Evolutionary conservation across 2,113 vertebrate genomes (phyloP), one percentile per base, ranked within the genome.

Genomic region (Spermophilus dauricus): DNA sequence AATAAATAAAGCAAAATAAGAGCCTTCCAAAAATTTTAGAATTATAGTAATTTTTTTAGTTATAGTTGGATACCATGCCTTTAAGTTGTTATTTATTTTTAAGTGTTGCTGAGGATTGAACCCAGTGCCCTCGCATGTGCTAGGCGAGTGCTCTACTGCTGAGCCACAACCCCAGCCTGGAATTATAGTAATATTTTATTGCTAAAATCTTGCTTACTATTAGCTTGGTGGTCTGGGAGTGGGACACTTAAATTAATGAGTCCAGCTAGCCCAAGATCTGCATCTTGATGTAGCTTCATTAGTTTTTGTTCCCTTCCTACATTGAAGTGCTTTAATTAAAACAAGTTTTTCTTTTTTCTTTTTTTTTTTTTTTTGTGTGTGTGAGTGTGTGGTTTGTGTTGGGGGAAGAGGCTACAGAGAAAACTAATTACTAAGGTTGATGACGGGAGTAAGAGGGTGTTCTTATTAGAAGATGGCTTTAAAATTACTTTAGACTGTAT

Each of bases 341-440:
- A 53, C 42, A 30, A 69, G 1, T 20, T n/a, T 70, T 72, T 72
- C 58, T 18, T 17, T 56, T 14, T 69, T 92, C 26, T 37, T 14
- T 32, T 2, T 67, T 77, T 58, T 45, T 45, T 37, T 37, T 37
- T 45, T 45, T 9, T 45, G 1, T 45, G 45, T 45, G 45, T 9
- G 45, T 45, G 45, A 45, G 45, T 45, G 45, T 65, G 22, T 1
- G 4, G 14, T 45, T 18, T 2, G 18, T 10, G 24, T 65, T 28
- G 45, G 51, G 45, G 61, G n/a, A 26, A 10, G 26, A 76, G 24
- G 17, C 4, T 48, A 51, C 34, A 45, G 70, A 96, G 77, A 96
- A 97, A 97, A 69, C 76, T 26, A 82, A 13, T 51, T 95, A 18
- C 56, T 89, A 86, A 86, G 70, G 83, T 53, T 93, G 85, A 22